A percentile compares a stretch with the other conserved stretches of the same genome.
phyloP scores from a whole-genome alignment of 2,797 vertebrate genomes.

The Onychomys leucogaster region DNA sequence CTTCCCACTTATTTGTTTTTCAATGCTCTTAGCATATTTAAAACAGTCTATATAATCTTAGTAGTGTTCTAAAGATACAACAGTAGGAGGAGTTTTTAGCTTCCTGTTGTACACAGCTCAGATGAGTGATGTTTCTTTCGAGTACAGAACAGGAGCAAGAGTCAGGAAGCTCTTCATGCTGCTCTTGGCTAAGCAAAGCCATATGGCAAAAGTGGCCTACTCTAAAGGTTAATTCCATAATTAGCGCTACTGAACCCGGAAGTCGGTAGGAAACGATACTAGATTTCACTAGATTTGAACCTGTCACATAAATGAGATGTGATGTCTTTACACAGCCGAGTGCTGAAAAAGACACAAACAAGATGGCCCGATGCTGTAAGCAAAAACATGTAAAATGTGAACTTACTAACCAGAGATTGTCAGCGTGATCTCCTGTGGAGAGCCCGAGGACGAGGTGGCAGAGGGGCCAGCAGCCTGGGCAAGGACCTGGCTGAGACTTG shows the following conservation, averaged over 20 bases:
- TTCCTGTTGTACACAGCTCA: fast-evolving
- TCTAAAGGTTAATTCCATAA: neutral
- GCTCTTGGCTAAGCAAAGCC: neutral
- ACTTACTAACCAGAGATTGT: conserved; percentile 95
- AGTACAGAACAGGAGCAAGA: fast-evolving
- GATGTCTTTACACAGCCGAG: neutral
- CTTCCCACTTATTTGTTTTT: neutral
- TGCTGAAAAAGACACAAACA: neutral
- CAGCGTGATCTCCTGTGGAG: conserved; percentile 97
- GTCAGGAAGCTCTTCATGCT: neutral
- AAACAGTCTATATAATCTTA: neutral
- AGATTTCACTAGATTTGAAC: neutral
- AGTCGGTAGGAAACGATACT: neutral
- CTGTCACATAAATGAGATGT: neutral
- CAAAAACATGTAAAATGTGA: fast-evolving
- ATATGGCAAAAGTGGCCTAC: fast-evolving
- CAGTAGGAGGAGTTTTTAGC: too few species aligned
- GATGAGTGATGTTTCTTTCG: fast-evolving
- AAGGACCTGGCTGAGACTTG: conserved; percentile 94
- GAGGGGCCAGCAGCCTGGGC: conserved; percentile 92
- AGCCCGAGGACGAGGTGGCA: conserved; percentile 86
- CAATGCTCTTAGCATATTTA: too few species aligned
- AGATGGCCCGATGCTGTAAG: neutral
- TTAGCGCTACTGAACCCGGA: neutral
- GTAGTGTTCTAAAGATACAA: neutral